These are phyloP conservation scores for Orestias chungarensis DNA, from an alignment of 2,797 vertebrate species.

Conservation along the genomic window DNA sequence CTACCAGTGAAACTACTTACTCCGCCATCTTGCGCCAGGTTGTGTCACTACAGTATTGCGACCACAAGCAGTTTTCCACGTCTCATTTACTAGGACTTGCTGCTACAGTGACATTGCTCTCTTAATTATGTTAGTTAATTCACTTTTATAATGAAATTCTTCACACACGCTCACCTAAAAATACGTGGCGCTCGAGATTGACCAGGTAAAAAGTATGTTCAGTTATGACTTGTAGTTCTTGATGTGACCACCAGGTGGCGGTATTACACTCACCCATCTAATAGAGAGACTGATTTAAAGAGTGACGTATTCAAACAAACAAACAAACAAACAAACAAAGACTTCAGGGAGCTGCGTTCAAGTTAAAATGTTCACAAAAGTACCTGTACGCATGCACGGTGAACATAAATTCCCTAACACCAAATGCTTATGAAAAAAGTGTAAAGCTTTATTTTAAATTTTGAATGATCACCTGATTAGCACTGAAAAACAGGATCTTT, in stretches of 20 bases:
- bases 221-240: background rate
- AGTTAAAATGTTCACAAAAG: background rate
- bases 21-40: constrained; percentile 34
- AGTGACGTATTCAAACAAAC: background rate
- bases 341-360: no score
- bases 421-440: background rate
- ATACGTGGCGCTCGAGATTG: background rate
- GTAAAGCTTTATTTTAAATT: background rate
- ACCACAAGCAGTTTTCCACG: accelerated
- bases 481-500: background rate
- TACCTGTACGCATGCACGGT: background rate
- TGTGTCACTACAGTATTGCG: background rate
- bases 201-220: background rate
- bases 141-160: background rate
- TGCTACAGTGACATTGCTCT: background rate
- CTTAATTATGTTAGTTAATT: background rate
- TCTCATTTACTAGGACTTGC: background rate
- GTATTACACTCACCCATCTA: background rate
- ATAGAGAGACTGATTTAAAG: background rate
- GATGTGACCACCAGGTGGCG: background rate
- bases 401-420: constrained; percentile 1
- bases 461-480: background rate
- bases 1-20: accelerated
- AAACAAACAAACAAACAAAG: no score
- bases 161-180: no score